Conservation (phyloP, 1,140 invertebrate genomes). For the Melitaea cinxia region DNA sequence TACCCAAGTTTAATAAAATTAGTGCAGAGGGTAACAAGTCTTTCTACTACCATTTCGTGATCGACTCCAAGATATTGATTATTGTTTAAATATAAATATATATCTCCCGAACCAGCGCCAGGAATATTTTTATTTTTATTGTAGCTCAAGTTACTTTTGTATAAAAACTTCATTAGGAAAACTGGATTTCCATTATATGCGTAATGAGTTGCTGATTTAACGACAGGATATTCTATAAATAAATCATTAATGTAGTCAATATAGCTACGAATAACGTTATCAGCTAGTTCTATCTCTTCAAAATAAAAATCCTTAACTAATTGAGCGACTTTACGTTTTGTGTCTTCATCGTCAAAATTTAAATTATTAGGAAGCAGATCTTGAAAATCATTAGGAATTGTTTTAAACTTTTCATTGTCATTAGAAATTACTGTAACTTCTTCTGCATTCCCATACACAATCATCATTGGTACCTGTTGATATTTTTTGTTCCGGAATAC, state of each 20-base stretch:
- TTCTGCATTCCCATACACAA: conserved; percentile 47
- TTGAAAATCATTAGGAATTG: conserved; percentile 49
- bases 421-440: conserved; percentile 37
- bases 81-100: conserved; percentile 37
- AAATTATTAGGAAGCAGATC: conserved; percentile 61
- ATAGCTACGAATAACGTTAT: conserved; percentile 44
- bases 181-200: conserved; percentile 49
- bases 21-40: conserved; percentile 48
- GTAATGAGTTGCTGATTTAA: conserved; percentile 54
- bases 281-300: conserved; percentile 33
- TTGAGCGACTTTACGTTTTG: conserved; percentile 46
- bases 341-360: conserved; percentile 43
- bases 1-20: conserved; percentile 69
- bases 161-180: conserved; percentile 60
- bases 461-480: conserved; percentile 55
- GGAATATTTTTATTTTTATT: conserved; percentile 4
- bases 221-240: conserved; percentile 55
- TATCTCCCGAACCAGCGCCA: conserved; percentile 19
- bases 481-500: conserved; percentile 47
- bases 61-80: conserved; percentile 22
- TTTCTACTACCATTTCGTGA: conserved; percentile 41
- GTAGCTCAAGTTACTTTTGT: conserved; percentile 32
- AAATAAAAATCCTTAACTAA: conserved; percentile 66
- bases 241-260: conserved; percentile 63
- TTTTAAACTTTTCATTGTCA: conserved; percentile 41